Evolutionary conservation across 2,888 invertebrate genomes (phyloP), one percentile per base, ranked within the genome.

Genomic region (Villa cingulata): DNA sequence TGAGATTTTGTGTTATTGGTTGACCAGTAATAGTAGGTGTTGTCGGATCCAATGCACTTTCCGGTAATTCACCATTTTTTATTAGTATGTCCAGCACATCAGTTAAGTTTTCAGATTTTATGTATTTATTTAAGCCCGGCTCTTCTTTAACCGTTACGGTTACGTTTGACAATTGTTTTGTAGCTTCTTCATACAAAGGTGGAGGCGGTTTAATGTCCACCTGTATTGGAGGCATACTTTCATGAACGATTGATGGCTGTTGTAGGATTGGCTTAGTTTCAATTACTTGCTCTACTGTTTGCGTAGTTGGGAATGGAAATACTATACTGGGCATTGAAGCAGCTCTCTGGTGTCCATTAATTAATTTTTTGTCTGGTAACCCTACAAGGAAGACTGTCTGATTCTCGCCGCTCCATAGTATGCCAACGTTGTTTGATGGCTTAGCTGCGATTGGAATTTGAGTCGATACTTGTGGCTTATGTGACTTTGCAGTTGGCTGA

Each of bases 1-100:
- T 23, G 15, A 47, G 32, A 9, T 20, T 42, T 16, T 29, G 37
- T n/a, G 47, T 20, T 17, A 43, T 43, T 27, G 23, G n/a, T n/a
- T 12, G n/a, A 4, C 59, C 50, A 60, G 64, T 51, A 58, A 64
- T 54, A 53, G 67, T 69, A 27, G 80, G 75, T 23, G 78, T 74
- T 52, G 75, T 64, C 2, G 67, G 62, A 42, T 66, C 50, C 7
- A 61, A 90, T 1, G 89, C 89, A 57, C 89, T 89, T 10, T 90
- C 82, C 1, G 92, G 89, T 48, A 94, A 68, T 62, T 94, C 94
- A 14, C 94, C 94, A 64, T 89, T 90, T 62, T 91, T 86, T 40
- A 94, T 91, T 15, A 95, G 76, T 56, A 95, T 91, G 63, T 95
- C 92, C 46, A 95, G 71, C 1, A 95, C 91, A 66, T 95, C 94